phyloP scores from a whole-genome alignment of 2,888 invertebrate species.

The Elegia similella region DNA sequence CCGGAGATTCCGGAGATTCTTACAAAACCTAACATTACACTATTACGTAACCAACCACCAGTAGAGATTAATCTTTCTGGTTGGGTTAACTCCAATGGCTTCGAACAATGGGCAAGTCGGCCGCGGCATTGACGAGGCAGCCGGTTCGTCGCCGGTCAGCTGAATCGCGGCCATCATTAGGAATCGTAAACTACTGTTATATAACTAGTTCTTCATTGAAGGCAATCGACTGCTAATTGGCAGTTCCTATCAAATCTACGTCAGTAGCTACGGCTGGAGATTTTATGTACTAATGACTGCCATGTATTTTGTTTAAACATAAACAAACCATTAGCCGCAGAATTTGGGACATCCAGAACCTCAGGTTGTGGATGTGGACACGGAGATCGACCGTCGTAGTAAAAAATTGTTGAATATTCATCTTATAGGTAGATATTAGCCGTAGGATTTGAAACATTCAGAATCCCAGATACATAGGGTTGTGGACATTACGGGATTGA shows the following conservation, averaged over 20 bases:
- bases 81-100: slow-evolving; percentile 34
- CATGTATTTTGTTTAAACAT: too few relatives aligned
- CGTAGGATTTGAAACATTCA: too few relatives aligned
- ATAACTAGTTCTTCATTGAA: slow-evolving; percentile 7
- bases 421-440: too few relatives aligned
- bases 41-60: background rate
- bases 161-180: background rate
- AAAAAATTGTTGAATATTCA: too few relatives aligned
- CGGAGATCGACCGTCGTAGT: too few relatives aligned
- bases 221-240: background rate
- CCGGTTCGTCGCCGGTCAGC: slow-evolving; percentile 38
- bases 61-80: slow-evolving; percentile 18
- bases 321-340: too few relatives aligned
- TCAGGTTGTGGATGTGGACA: too few relatives aligned
- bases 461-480: too few relatives aligned
- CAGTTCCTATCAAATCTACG: background rate
- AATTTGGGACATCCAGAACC: too few relatives aligned
- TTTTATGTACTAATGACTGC: background rate
- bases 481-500: too few relatives aligned
- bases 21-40: background rate
- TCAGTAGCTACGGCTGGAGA: background rate
- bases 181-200: slow-evolving; percentile 4
- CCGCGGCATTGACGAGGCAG: slow-evolving; percentile 50
- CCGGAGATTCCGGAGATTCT: background rate
- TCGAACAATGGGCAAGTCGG: slow-evolving; percentile 39